phyloP scores from a whole-genome alignment of 2,888 invertebrate species.

The Campoplex nolae region DNA sequence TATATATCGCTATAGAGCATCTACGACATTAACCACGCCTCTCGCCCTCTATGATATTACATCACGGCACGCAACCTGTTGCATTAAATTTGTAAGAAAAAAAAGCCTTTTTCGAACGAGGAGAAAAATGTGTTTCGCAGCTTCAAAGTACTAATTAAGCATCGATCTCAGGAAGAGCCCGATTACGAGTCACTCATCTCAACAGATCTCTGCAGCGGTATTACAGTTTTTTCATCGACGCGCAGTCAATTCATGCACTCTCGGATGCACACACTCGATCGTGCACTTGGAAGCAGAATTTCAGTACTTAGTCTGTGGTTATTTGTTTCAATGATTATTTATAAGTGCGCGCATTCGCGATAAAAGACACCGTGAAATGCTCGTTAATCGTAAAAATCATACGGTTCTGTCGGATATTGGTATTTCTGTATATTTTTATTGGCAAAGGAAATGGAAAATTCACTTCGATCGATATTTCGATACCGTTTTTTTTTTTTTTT shows the following conservation, averaged over 20 bases:
- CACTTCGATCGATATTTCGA: neutral
- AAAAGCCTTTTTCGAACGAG: conserved; percentile 8
- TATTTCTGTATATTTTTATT: conserved; percentile 4
- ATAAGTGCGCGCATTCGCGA: neutral
- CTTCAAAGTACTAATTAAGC: conserved; percentile 44
- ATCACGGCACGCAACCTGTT: conserved; percentile 51
- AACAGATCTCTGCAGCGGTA: conserved; percentile 22
- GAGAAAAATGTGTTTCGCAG: conserved; percentile 21
- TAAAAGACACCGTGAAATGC: conserved; percentile 10
- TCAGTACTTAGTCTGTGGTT: neutral
- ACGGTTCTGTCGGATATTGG: conserved; percentile 13
- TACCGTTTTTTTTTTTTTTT: neutral
- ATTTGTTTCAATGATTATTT: neutral
- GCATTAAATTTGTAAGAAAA: conserved; percentile 26
- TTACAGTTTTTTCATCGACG: conserved; percentile 2
- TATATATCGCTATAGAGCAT: neutral
- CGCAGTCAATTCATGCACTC: neutral
- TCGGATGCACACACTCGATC: no score
- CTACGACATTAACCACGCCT: conserved; percentile 27
- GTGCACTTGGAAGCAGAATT: neutral
- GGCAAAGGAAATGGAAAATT: neutral
- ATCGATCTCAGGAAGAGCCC: conserved; percentile 54
- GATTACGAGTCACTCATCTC: conserved; percentile 53
- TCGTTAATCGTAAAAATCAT: conserved; percentile 31
- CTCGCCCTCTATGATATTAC: conserved; percentile 47